Conservation (phyloP, 2,888 invertebrate genomes). For the Hypselothyrea guttata region DNA sequence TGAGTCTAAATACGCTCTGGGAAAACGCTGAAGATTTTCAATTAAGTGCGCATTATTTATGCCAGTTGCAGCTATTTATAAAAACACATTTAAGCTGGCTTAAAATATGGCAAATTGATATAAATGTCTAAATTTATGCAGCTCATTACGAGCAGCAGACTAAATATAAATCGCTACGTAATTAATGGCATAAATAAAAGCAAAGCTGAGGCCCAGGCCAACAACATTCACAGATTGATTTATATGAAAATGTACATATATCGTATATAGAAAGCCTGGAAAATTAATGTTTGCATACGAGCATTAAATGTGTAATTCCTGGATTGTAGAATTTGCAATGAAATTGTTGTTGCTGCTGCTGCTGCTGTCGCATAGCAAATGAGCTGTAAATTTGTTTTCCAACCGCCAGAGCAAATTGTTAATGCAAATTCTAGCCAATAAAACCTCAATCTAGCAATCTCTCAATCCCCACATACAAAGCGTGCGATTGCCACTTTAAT, state of each 20-base stretch:
- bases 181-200: constrained; percentile 61
- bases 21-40: not conserved
- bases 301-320: constrained; percentile 13
- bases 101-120: constrained; percentile 4
- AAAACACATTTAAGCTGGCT: constrained; percentile 13
- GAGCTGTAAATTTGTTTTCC: constrained; percentile 37
- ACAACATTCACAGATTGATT: not conserved
- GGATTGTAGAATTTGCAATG: constrained; percentile 20
- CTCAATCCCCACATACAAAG: constrained; percentile 10
- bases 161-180: constrained; percentile 29
- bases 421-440: constrained; percentile 51
- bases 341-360: constrained; percentile 15
- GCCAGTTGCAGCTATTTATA: constrained; percentile 16
- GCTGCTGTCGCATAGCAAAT: constrained; percentile 36
- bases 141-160: constrained; percentile 8
- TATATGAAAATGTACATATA: not conserved
- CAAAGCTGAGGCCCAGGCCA: not conserved
- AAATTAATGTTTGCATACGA: not conserved
- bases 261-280: not conserved
- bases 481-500: constrained; percentile 37
- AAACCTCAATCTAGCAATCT: constrained; percentile 4
- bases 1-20: no score
- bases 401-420: constrained; percentile 29
- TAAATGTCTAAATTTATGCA: constrained; percentile 19
- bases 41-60: constrained; percentile 4